phyloP scores from a whole-genome alignment of 1,140 invertebrate species.

The Parasteatoda tepidariorum region DNA sequence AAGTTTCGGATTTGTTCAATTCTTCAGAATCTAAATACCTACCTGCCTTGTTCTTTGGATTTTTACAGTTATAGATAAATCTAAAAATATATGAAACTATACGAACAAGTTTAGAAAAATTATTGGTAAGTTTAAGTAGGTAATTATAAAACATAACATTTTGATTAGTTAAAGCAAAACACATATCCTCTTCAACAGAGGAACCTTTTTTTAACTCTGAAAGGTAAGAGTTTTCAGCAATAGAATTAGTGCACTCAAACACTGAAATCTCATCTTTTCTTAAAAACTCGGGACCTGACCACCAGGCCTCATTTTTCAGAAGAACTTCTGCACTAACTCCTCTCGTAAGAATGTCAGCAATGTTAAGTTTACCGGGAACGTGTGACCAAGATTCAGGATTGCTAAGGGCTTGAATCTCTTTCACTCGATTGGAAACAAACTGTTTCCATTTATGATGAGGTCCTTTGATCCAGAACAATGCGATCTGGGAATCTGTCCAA shows the following conservation, averaged over 20 bases:
- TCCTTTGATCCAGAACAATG: slow-evolving; percentile 66
- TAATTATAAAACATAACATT: too few relatives aligned
- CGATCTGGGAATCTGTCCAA: slow-evolving; percentile 25
- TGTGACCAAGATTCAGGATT: not conserved
- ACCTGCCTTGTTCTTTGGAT: too few relatives aligned
- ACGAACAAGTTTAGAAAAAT: not conserved
- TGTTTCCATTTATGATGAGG: slow-evolving; percentile 63
- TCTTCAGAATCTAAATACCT: too few relatives aligned
- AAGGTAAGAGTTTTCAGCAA: too few relatives aligned
- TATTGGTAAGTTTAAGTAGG: not conserved
- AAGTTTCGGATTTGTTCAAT: too few relatives aligned
- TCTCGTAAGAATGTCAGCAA: not conserved
- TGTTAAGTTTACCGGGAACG: not conserved
- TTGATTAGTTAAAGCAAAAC: too few relatives aligned
- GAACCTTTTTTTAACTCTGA: too few relatives aligned
- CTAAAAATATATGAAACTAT: not conserved
- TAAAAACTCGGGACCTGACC: not conserved
- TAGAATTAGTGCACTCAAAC: too few relatives aligned
- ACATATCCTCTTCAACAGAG: too few relatives aligned
- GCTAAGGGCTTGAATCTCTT: not conserved
- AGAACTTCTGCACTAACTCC: not conserved
- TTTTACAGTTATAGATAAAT: not conserved
- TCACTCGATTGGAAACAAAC: slow-evolving; percentile 18
- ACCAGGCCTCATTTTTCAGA: slow-evolving; percentile 3
- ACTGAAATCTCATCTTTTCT: too few relatives aligned